Conservation (phyloP, 2,113 vertebrate genomes). For the Sorex fumeus region DNA sequence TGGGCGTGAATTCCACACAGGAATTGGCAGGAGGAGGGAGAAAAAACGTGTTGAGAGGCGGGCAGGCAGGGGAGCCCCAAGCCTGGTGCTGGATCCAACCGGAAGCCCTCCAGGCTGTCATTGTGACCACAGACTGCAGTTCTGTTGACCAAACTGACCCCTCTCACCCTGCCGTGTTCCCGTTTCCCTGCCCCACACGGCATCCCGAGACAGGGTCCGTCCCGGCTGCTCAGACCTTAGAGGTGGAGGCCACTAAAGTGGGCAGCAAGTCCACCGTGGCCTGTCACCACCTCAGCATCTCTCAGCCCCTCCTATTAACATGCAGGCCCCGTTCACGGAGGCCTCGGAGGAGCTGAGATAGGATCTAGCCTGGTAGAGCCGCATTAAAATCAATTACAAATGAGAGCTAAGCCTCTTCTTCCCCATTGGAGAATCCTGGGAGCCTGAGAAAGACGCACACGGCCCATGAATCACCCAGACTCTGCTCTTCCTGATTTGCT, state of each 20-base stretch:
- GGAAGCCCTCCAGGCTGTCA: not conserved
- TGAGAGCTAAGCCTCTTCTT: slow-evolving; percentile 62
- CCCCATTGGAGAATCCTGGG: slow-evolving; percentile 25
- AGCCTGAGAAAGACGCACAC: slow-evolving; percentile 46
- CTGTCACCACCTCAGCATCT: not conserved
- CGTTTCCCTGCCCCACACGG: not conserved
- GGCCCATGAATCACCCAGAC: slow-evolving; percentile 14
- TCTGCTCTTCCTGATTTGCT: not conserved
- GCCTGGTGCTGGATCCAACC: not conserved
- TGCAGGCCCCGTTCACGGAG: not conserved
- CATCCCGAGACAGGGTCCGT: too few relatives aligned
- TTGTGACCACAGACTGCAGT: not conserved
- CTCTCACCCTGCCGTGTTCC: not conserved
- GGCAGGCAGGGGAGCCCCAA: not conserved
- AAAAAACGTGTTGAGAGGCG: not conserved
- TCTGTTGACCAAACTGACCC: not conserved
- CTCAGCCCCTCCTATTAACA: slow-evolving; percentile 39
- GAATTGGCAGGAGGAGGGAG: not conserved
- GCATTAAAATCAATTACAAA: slow-evolving; percentile 78
- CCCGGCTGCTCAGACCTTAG: not conserved
- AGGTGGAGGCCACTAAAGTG: not conserved
- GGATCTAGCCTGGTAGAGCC: slow-evolving; percentile 58
- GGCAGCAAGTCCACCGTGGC: not conserved
- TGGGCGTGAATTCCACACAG: too few relatives aligned
- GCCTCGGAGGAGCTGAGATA: slow-evolving; percentile 62